Base-by-base conservation (phyloP, 2,113 vertebrate genomes). In the Platycercus adscitus region DNA sequence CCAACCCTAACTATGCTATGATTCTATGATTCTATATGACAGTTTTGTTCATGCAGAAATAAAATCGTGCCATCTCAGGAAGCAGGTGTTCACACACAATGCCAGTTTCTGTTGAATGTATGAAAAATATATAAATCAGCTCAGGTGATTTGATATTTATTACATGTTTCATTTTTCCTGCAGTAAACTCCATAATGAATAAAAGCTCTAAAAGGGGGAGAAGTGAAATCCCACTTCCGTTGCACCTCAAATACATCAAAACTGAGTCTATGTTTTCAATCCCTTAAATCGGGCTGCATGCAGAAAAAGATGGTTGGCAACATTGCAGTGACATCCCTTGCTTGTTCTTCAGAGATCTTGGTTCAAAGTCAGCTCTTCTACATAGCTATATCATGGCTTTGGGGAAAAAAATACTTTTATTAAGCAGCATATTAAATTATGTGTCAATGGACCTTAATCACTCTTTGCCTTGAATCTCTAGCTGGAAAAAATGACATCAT, bases 31-130 rank as follows among this genome's bases (percentile, higher is more conserved):
- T 29, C 26, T 29, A 17, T 53, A 7, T 63, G 89, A 85, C 79
- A 58, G 71, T 35, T 93, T 55, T 64, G 41, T 50, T 94, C 91
- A 85, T 43, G 94, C 88, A 91, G 91, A 87, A 94, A 77, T 60
- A 46, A 75, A 84, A 69, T 50, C 52, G 41, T 58, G 72, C 89
- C 79, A 82, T 52, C 64, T 90, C 79, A 84, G 87, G 84, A 63
- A 78, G 46, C 1, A 29, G 58, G 33, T 52, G 52, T 6, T 70
- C 88, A 29, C 33, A 49, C 60, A 58, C 29, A 7, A 39, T 25
- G 47, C 56, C 80, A 25, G 16, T 6, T 56, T 56, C 85, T 65
- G 53, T 55, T 1, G 16, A 71, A 83, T 21, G 29, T 23, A 4
- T 35, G 72, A 20, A 44, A 89, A 91, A 77, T 20, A 47, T 12